phyloP scores from a whole-genome alignment of 2,797 vertebrate species.

The Notoglanidium macrostoma region DNA sequence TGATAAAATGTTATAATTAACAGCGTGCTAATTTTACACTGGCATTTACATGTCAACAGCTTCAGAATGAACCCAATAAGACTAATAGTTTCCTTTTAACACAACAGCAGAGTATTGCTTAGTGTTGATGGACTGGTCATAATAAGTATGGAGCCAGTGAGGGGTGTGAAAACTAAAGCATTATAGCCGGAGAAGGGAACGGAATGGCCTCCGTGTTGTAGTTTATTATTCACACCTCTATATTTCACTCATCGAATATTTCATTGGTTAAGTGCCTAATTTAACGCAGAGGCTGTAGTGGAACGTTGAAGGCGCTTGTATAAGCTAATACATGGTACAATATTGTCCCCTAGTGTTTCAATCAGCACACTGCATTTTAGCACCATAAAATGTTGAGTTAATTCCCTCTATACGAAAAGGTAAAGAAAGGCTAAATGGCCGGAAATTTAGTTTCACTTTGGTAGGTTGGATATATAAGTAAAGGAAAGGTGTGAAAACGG shows the following conservation, averaged over 20 bases:
- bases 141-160: slow-evolving; percentile 6
- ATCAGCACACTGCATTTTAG: neutral
- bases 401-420: neutral
- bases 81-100: slow-evolving; percentile 22
- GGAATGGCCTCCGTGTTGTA: neutral
- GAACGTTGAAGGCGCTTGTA: neutral
- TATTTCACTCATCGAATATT: slow-evolving; percentile 3
- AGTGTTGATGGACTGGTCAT: slow-evolving; percentile 52
- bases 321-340: slow-evolving; percentile 41
- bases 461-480: neutral
- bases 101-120: slow-evolving; percentile 46
- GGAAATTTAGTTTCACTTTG: neutral
- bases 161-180: slow-evolving; percentile 6
- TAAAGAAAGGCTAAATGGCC: neutral
- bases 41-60: slow-evolving; percentile 52
- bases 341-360: slow-evolving; percentile 69
- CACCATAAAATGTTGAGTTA: neutral
- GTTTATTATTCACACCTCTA: neutral
- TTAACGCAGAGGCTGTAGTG: too few relatives aligned
- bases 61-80: slow-evolving; percentile 25
- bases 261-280: neutral
- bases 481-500: neutral
- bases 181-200: neutral
- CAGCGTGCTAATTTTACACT: slow-evolving; percentile 33
- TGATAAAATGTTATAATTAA: slow-evolving; percentile 45